Base-by-base conservation (phyloP, 2,888 invertebrate species). In the Apodemia hepburni region DNA sequence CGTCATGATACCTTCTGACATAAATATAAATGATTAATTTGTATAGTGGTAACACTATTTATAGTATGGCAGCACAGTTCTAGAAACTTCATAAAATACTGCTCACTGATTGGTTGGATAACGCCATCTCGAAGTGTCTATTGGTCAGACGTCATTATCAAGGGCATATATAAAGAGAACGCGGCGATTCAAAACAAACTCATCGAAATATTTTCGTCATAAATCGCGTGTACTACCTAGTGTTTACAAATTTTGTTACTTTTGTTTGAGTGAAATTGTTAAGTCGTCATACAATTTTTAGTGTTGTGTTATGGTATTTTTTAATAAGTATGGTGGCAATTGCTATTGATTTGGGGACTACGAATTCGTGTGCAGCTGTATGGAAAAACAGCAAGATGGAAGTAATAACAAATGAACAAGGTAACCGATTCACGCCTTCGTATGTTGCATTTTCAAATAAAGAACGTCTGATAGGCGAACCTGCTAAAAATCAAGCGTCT, bases 311-410 rank as follows among this genome's bases (percentile, higher is more conserved):
- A 6, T 60, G 42, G 62, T 61, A 51, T 33, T 35, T 29, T 15
- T 38, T 11, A 58, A 60, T 42, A 33, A 74, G 68, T 67, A 87
- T 87, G 87, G 82, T 77, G 60, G 82, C 80, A 8, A 74, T 88
- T 1, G 87, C 87, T 0, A 86, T 88, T 9, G 87, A 87, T 73
- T 80, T 88, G 61, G 88, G 88, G 6, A 86, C 85, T 1, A 77
- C 84, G 29, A 79, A 75, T 68, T 80, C 80, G 27, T 85, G 87
- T 72, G 85, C 81, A 51, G 85, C 85, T 2, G 78, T 85, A n/a
- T 87, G 83, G 82, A 74, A 73, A 11, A 66, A 84, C 35, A 81
- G 81, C 0, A 66, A 62, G 62, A 80, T 81, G 0, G 82, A 87
- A 76, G 81, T 87, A 68, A 85, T 87, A 33, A 69, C 78, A 22